Percentiles rank a stretch among this genome's conserved stretches.
phyloP scores from a whole-genome alignment of 2,797 vertebrate species.

The Benthosema pterotum region DNA sequence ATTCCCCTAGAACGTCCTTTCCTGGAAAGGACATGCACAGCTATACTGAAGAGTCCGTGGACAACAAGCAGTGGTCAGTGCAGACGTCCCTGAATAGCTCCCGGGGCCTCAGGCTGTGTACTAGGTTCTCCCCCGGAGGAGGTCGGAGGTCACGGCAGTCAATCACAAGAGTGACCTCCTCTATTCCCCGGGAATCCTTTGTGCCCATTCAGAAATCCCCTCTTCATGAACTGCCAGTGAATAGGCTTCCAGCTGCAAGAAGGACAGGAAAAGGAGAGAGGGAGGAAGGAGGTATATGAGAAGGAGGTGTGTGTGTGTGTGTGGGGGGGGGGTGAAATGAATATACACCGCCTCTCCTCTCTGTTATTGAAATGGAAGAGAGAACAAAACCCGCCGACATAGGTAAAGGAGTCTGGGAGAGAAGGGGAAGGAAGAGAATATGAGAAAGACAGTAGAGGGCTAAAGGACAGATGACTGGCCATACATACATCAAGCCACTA shows the following conservation, averaged over 20 bases:
- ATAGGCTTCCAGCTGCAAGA: constrained; percentile 76
- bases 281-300: constrained; percentile 43
- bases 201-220: constrained; percentile 62
- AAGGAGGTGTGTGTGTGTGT: constrained; percentile 17
- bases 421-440: constrained; percentile 32
- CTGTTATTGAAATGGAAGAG: constrained; percentile 71
- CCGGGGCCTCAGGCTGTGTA: constrained; percentile 63
- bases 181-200: constrained; percentile 66
- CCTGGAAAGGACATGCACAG: too few species aligned
- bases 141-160: constrained; percentile 76
- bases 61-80: constrained; percentile 48
- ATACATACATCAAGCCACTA: constrained; percentile 28
- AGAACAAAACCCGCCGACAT: constrained; percentile 47
- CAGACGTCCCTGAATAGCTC: constrained; percentile 52
- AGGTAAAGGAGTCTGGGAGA: constrained; percentile 51
- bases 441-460: constrained; percentile 48
- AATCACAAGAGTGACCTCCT: constrained; percentile 70
- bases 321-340: constrained; percentile 44
- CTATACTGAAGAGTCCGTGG: constrained; percentile 13
- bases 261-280: constrained; percentile 55
- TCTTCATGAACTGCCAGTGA: constrained; percentile 80
- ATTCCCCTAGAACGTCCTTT: constrained; percentile 47
- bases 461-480: constrained; percentile 42
- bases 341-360: constrained; percentile 65
- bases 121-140: constrained; percentile 42